phyloP scores from a whole-genome alignment of 1,140 invertebrate species.

The Magallana gigas region DNA sequence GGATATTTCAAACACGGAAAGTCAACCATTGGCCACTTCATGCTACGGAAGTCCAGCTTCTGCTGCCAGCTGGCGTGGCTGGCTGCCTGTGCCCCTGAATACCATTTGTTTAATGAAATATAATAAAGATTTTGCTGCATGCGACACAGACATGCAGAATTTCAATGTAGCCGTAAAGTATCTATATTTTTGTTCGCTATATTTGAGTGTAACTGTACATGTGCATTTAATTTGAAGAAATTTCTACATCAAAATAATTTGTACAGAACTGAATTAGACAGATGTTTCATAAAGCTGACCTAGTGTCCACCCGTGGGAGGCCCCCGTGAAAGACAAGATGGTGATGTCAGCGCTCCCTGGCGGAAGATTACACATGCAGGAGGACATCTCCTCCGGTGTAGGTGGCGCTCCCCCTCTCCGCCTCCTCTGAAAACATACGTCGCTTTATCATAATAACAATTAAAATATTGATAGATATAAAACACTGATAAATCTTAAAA shows the following conservation, averaged over 20 bases:
- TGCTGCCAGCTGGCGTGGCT: constrained; percentile 97
- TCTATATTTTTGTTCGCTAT: too few species aligned
- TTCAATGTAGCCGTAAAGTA: too few species aligned
- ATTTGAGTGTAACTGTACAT: too few species aligned
- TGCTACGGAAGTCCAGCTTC: constrained; percentile 95
- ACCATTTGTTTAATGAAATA: neutral
- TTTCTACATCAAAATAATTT: too few species aligned
- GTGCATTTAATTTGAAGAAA: too few species aligned
- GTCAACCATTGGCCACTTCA: constrained; percentile 94
- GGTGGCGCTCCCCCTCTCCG: constrained; percentile 85
- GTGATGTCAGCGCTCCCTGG: constrained; percentile 92
- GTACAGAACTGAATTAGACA: too few species aligned
- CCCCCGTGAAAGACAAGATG: constrained; percentile 93
- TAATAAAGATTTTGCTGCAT: too few species aligned
- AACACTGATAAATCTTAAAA: neutral
- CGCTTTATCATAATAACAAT: neutral
- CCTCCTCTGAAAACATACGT: constrained; percentile 63
- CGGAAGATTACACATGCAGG: constrained; percentile 90
- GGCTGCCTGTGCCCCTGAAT: constrained; percentile 87
- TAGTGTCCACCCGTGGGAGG: constrained; percentile 82
- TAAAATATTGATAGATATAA: neutral
- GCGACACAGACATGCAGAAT: too few species aligned
- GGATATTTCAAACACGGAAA: constrained; percentile 96
- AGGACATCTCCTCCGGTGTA: constrained; percentile 88
- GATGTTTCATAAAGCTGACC: constrained; percentile 63